Conservation (phyloP, 1,140 invertebrate genomes). For the Pararge aegeria region DNA sequence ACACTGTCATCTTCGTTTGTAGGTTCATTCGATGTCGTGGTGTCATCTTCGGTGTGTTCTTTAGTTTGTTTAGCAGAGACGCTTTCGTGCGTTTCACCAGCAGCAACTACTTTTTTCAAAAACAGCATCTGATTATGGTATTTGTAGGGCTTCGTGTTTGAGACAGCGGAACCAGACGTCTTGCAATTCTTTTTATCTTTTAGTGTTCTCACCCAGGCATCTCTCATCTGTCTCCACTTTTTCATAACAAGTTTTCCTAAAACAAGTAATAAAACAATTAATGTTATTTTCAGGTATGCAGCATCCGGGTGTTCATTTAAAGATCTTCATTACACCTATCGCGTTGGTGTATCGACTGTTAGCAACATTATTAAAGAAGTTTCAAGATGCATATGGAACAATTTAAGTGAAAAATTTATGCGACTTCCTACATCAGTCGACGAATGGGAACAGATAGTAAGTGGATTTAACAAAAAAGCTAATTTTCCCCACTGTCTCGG, state of each 20-base stretch:
- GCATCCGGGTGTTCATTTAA: constrained; percentile 37
- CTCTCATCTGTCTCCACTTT: not conserved
- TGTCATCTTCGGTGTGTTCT: not conserved
- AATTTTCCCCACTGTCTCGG: constrained; percentile 37
- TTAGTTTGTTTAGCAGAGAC: not conserved
- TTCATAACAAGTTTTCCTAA: not conserved
- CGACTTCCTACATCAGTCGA: not conserved
- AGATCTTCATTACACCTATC: constrained; percentile 35
- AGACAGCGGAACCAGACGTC: not conserved
- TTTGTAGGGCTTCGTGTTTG: not conserved
- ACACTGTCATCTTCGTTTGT: not conserved
- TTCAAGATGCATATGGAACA: constrained; percentile 32
- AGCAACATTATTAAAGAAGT: constrained; percentile 35
- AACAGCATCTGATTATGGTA: not conserved
- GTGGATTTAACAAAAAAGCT: constrained; percentile 1
- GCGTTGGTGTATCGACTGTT: constrained; percentile 34
- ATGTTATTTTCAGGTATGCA: constrained; percentile 32
- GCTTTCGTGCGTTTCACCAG: not conserved
- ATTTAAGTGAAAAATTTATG: constrained; percentile 12
- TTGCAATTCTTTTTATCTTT: not conserved
- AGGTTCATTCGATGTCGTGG: not conserved
- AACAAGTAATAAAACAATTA: not conserved
- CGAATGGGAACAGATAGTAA: not conserved
- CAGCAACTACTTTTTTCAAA: not conserved
- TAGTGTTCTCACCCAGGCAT: not conserved